These are phyloP conservation scores for Varecia variegata DNA, from an alignment of 2,797 vertebrate species.

Conservation along the genomic window DNA sequence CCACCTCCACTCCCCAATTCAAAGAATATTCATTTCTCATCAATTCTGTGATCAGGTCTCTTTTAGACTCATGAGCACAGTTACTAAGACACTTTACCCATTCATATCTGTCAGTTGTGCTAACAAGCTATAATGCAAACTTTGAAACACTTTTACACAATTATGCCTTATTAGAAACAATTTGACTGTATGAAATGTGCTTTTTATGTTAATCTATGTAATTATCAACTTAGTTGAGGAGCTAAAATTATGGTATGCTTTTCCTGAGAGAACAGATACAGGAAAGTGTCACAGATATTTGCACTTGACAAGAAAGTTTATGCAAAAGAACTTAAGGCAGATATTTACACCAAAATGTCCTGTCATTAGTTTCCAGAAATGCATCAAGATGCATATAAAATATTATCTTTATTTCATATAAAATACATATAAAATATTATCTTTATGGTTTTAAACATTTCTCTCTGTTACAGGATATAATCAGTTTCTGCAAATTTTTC, in stretches of 20 bases:
- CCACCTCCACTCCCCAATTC: background rate
- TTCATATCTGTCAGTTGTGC: slow-evolving; percentile 42
- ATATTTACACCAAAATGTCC: background rate
- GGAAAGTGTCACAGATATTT: background rate
- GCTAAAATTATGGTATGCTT: slow-evolving; percentile 8
- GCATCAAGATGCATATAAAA: background rate
- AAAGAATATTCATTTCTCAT: background rate
- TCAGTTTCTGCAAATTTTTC: background rate
- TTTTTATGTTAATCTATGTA: slow-evolving; percentile 59
- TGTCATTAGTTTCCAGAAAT: background rate
- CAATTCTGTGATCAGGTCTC: background rate
- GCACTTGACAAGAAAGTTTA: background rate
- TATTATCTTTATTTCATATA: background rate
- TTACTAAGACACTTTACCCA: background rate
- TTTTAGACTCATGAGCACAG: background rate
- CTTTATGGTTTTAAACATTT: background rate
- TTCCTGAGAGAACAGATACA: slow-evolving; percentile 23
- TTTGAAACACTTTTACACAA: slow-evolving; percentile 49
- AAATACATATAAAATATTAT: background rate
- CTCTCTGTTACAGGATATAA: background rate
- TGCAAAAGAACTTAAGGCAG: background rate
- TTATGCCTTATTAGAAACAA: slow-evolving; percentile 61
- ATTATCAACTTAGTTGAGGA: slow-evolving; percentile 55
- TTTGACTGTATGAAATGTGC: slow-evolving; percentile 42
- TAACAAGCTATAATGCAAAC: slow-evolving; percentile 32